phyloP scores from a whole-genome alignment of 2,888 invertebrate species.

The Ochlodes sylvanus region DNA sequence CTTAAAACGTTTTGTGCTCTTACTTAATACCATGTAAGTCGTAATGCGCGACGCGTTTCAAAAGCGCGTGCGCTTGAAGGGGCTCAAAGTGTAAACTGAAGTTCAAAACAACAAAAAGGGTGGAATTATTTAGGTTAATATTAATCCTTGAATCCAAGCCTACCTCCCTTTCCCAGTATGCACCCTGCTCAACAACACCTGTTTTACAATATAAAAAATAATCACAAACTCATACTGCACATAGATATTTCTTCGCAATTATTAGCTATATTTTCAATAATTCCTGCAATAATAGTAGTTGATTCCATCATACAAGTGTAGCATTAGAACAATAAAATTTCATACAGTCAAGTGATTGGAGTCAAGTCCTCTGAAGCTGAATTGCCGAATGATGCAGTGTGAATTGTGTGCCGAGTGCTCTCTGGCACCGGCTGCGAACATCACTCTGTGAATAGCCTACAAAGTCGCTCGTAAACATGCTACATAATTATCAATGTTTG shows the following conservation, averaged over 20 bases:
- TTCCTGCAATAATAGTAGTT: too few relatives aligned
- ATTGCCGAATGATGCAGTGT: conserved; percentile 58
- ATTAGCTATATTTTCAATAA: too few relatives aligned
- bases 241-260: too few relatives aligned
- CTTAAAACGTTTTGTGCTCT: neutral
- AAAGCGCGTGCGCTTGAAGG: conserved; percentile 4
- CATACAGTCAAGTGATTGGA: conserved; percentile 60
- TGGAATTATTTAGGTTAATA: too few relatives aligned
- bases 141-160: too few relatives aligned
- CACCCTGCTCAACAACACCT: too few relatives aligned
- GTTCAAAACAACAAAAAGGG: neutral
- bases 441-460: conserved; percentile 22
- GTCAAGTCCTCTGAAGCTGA: conserved; percentile 61
- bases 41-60: neutral
- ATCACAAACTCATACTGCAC: neutral
- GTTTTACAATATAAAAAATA: too few relatives aligned
- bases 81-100: neutral
- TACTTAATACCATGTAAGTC: conserved; percentile 3
- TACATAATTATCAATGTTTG: neutral
- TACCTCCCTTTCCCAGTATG: too few relatives aligned
- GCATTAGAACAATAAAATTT: conserved; percentile 48
- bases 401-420: conserved; percentile 58
- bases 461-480: conserved; percentile 15
- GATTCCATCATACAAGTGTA: neutral
- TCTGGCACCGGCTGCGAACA: conserved; percentile 40